Evolutionary conservation across 2,113 vertebrate species (phyloP).

Genomic region (Eptesicus fuscus): DNA sequence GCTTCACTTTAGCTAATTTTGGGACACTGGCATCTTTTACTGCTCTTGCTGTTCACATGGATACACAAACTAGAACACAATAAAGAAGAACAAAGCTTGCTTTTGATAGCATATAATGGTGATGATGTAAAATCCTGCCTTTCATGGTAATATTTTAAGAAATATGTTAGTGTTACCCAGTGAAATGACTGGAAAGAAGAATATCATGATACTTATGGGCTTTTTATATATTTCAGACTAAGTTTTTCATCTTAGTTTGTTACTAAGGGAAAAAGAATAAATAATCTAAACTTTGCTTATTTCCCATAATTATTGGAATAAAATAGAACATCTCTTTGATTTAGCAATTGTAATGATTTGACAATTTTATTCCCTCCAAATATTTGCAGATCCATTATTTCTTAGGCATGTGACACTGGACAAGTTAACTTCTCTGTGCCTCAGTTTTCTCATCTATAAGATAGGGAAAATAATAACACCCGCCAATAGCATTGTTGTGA

Average conservation of each 20-base stretch:
- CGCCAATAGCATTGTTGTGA: neutral
- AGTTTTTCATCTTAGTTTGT: slow-evolving; percentile 10
- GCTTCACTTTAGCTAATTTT: neutral
- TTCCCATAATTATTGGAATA: neutral
- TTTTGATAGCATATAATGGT: neutral
- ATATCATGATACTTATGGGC: neutral
- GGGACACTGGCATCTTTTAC: neutral
- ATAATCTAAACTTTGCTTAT: neutral
- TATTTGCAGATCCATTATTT: neutral
- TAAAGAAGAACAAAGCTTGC: neutral
- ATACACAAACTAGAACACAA: neutral
- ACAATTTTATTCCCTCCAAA: neutral
- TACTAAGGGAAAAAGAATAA: slow-evolving; percentile 9
- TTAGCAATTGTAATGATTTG: neutral
- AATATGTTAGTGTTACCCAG: neutral
- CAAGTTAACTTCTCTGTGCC: neutral
- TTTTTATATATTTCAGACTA: neutral
- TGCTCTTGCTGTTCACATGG: neutral
- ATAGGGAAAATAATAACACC: neutral
- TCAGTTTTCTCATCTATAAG: neutral
- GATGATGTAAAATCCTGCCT: neutral
- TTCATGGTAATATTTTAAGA: neutral
- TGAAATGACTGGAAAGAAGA: neutral
- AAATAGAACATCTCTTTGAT: neutral
- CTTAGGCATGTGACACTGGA: neutral